These are phyloP conservation scores for Onychomys arenicola DNA, from an alignment of 2,797 vertebrate species.

Conservation along the genomic window DNA sequence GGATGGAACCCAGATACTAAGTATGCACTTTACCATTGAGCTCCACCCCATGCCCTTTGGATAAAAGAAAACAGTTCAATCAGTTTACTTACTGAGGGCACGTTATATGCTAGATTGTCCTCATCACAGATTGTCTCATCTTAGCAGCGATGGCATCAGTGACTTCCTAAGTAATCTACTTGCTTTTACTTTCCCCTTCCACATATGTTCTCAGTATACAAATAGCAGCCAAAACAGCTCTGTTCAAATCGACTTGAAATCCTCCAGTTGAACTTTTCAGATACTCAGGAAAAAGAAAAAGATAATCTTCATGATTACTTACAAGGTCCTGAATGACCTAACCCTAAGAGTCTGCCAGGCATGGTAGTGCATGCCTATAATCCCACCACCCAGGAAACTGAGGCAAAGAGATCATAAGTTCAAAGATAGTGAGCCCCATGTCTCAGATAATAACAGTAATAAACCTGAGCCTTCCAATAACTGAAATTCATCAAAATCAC, in stretches of 20 bases:
- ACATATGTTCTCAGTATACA: neutral
- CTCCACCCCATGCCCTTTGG: neutral
- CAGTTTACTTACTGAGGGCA: neutral
- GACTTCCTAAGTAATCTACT: neutral
- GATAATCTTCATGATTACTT: too few species aligned
- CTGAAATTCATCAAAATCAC: too few species aligned
- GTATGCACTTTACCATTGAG: neutral
- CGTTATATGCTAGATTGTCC: neutral
- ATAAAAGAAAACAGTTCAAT: neutral
- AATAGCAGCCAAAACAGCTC: neutral
- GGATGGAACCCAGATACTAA: neutral
- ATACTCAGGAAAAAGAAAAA: neutral
- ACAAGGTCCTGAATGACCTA: too few species aligned
- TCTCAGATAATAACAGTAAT: too few species aligned
- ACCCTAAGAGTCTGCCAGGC: too few species aligned
- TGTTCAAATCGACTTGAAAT: neutral
- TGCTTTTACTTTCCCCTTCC: neutral
- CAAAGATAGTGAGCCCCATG: neutral
- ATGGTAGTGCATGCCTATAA: neutral
- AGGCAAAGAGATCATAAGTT: neutral
- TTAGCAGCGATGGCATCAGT: neutral
- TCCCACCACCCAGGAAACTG: neutral
- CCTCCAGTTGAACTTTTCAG: neutral
- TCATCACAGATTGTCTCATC: too few species aligned
- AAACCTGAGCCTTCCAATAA: too few species aligned